These are phyloP conservation scores for Aselliscus stoliczkanus DNA, from an alignment of 2,797 vertebrate species.

Conservation along the genomic window DNA sequence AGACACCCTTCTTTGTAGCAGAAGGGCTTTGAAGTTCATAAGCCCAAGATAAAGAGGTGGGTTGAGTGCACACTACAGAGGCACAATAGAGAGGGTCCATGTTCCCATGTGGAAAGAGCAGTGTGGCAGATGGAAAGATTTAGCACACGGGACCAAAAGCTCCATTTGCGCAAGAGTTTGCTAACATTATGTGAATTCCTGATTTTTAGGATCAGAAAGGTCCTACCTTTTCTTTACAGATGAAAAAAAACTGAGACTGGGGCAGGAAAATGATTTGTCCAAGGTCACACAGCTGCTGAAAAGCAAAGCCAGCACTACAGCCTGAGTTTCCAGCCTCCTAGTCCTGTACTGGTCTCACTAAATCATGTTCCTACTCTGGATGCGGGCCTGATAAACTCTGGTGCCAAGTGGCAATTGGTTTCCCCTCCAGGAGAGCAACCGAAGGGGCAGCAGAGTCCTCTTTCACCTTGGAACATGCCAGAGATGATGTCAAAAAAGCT, in stretches of 20 bases:
- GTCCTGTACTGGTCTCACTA: conserved; percentile 4
- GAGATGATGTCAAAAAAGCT: conserved; percentile 64
- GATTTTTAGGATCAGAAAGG: neutral
- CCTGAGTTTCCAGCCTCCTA: neutral
- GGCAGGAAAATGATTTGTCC: conserved; percentile 31
- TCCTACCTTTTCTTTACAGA: neutral
- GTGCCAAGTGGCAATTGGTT: conserved; percentile 49
- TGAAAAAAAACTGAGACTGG: neutral
- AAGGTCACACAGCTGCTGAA: neutral
- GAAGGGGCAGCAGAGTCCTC: conserved; percentile 47
- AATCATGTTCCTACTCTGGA: conserved; percentile 58
- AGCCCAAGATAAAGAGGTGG: neutral
- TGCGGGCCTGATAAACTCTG: neutral
- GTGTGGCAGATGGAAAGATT: neutral
- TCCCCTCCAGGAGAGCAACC: conserved; percentile 26
- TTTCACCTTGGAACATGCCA: conserved; percentile 41
- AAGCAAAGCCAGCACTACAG: neutral
- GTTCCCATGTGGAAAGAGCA: neutral
- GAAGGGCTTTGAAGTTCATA: neutral
- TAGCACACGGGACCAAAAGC: neutral
- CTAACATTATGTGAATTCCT: neutral
- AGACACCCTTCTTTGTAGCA: neutral
- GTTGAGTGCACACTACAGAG: neutral
- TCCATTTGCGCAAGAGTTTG: neutral
- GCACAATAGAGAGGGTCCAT: neutral